Base-by-base conservation (phyloP, 2,888 invertebrate species). In the Acrocyrtus sp. region DNA sequence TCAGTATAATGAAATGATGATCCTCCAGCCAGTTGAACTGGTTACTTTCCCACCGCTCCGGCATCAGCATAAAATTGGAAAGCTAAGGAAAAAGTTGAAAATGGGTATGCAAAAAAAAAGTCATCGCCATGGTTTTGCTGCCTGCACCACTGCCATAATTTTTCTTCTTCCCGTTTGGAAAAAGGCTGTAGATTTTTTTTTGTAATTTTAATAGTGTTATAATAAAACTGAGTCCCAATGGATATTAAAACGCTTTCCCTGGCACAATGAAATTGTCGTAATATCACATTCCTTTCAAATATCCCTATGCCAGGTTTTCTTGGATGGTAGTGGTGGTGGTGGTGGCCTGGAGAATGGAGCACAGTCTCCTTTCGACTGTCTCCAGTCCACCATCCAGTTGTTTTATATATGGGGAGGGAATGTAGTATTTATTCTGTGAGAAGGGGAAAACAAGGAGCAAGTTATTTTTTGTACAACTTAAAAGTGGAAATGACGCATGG, bases 221-320 rank as follows among this genome's bases (percentile, higher is more conserved):
- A 62, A 65, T 65, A 65, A 69, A 70, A 70, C 57, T 70, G 56
- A 47, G 56, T 70, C 70, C 70, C 70, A 51, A 24, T 70, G 70
- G 70, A 70, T 70, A 63, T 70, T 69, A 63, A 63, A 70, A 70
- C n/a, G n/a, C 57, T 70, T 70, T 60, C 54, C 29, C 39, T 68
- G 43, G 60, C 24, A 62, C 62, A 56, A 61, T 61, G 61, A 62
- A 69, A 69, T 62, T 69, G 60, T 61, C 51, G 57, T 51, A 67
- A 67, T 60, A 67, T 27, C 39, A 8, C 12, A 34, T 34, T 34
- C 6, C 34, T 34, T 34, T 12, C 6, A 34, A 12, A 8, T 12
- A 34, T 34, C 12, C 12, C 34, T 5, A 34, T 12, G 34, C 34
- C 12, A 8, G 6, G 6, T 34, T 34, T 34, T 12, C 12, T 12